These are phyloP conservation scores for Vespertilio murinus DNA, from an alignment of 2,797 vertebrate species.

Conservation along the genomic window DNA sequence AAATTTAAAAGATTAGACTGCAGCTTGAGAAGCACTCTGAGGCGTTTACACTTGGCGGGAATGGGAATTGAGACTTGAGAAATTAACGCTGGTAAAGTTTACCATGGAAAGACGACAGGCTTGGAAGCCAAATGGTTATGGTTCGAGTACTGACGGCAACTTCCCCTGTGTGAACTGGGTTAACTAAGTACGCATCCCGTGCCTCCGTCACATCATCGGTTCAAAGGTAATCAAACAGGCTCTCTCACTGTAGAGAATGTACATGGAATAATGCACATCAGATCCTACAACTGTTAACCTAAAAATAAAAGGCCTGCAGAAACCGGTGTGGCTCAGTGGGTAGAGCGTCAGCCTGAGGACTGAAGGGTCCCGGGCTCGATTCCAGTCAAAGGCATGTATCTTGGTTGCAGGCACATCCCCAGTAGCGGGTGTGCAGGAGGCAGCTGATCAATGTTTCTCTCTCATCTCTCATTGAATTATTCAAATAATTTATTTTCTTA, in stretches of 20 bases:
- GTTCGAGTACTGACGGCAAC: too few species aligned
- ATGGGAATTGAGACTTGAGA: background rate
- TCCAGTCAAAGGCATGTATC: too few species aligned
- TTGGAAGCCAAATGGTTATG: background rate
- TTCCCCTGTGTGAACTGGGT: background rate
- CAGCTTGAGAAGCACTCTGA: background rate
- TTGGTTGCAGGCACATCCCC: too few species aligned
- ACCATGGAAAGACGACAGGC: background rate
- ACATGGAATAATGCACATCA: fast-evolving
- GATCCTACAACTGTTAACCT: background rate
- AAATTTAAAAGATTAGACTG: background rate
- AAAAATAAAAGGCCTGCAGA: background rate
- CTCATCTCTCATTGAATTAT: background rate
- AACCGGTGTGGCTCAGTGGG: too few species aligned
- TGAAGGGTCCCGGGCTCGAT: too few species aligned
- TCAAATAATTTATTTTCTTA: background rate
- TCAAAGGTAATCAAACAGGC: background rate
- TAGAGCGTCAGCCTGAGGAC: too few species aligned
- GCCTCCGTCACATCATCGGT: background rate
- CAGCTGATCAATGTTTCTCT: too few species aligned
- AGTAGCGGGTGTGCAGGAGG: too few species aligned
- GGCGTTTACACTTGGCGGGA: background rate
- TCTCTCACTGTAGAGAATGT: fast-evolving
- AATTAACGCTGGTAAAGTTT: background rate
- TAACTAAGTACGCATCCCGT: background rate